Evolutionary conservation across 2,113 vertebrate species (phyloP).

Genomic region (Dicentrarchus labrax): DNA sequence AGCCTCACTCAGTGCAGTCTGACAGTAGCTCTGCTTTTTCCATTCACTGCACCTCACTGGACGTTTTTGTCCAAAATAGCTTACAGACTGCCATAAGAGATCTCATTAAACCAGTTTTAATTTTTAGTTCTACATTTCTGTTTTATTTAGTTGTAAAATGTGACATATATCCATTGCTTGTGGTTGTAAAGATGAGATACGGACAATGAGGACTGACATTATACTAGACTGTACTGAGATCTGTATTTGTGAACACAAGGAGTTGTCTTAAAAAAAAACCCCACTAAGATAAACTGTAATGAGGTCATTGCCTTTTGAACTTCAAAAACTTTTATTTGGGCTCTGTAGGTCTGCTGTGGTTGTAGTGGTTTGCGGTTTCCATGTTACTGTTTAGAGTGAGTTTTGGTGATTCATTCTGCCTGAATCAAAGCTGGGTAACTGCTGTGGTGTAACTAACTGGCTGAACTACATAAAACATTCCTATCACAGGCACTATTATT

Average conservation of each 20-base stretch:
- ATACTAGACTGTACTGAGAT: neutral
- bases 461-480: conserved; percentile 7
- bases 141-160: neutral
- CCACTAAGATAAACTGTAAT: neutral
- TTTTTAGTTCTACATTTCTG: neutral
- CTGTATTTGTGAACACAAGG: neutral
- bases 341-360: conserved; percentile 3
- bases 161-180: neutral
- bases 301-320: conserved; percentile 3
- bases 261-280: neutral
- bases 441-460: conserved; percentile 8
- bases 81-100: neutral
- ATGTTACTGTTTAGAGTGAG: conserved; percentile 34
- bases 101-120: neutral
- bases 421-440: conserved; percentile 21
- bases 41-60: neutral
- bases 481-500: conserved; percentile 1
- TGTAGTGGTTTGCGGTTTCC: conserved; percentile 24
- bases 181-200: neutral
- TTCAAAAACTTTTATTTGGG: conserved; percentile 23
- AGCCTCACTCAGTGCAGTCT: conserved; percentile 10
- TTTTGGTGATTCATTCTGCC: conserved; percentile 18
- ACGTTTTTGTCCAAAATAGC: conserved; percentile 14
- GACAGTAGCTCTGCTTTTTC: conserved; percentile 6
- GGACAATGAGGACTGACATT: neutral